phyloP scores from a whole-genome alignment of 2,113 vertebrate species.

The Canis aureus region DNA sequence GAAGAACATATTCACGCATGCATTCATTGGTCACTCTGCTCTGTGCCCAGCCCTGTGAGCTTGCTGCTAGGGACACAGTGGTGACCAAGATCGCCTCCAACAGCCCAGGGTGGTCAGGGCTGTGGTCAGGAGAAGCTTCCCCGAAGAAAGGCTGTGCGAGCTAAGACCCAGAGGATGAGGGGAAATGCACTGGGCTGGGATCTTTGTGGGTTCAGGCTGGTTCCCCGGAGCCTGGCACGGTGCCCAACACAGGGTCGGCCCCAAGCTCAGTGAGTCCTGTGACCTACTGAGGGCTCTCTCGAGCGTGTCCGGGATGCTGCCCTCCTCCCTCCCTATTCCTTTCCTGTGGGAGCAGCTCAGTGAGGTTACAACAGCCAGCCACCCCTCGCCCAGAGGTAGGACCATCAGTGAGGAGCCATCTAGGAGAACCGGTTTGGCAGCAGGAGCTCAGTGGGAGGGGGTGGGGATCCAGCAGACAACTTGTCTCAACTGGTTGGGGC shows the following conservation, averaged over 20 bases:
- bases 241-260: background rate
- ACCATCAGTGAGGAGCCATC: background rate
- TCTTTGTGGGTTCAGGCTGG: background rate
- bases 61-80: background rate
- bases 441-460: background rate
- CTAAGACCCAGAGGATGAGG: rapidly evolving
- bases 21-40: background rate
- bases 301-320: rapidly evolving
- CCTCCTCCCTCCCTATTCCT: rapidly evolving
- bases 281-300: rapidly evolving
- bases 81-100: background rate
- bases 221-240: background rate
- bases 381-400: background rate
- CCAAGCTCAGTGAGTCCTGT: background rate
- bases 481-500: slow-evolving; percentile 67
- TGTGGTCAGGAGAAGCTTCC: background rate
- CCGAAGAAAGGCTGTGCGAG: background rate
- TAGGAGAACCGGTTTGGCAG: slow-evolving; percentile 72
- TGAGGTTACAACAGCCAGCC: background rate
- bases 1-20: background rate
- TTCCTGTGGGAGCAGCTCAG: background rate
- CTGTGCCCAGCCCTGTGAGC: background rate
- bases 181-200: background rate
- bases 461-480: slow-evolving; percentile 50
- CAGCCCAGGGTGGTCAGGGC: background rate